A percentile compares a stretch with the other conserved stretches of the same genome.
phyloP scores from a whole-genome alignment of 2,113 vertebrate species.

The Excalfactoria chinensis region DNA sequence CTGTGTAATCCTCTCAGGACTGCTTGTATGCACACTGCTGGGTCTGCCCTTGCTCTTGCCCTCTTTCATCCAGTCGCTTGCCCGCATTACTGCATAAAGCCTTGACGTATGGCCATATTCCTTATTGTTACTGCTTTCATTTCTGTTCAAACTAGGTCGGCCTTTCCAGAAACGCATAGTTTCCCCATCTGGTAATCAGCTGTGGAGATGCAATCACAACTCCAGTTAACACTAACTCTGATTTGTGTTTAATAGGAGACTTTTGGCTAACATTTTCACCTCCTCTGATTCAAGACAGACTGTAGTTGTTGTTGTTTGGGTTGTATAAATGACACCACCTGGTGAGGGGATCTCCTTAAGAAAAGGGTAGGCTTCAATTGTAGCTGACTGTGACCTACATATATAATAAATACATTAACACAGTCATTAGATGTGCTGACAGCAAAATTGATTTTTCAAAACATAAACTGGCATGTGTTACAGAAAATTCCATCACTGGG shows the following conservation, averaged over 20 bases:
- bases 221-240: neutral
- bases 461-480: neutral
- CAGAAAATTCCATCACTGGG: neutral
- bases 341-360: fast-evolving
- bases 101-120: neutral
- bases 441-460: fast-evolving
- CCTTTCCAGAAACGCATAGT: constrained; percentile 1
- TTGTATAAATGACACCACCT: neutral
- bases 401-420: neutral
- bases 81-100: fast-evolving
- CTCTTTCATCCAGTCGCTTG: neutral
- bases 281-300: neutral
- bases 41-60: neutral
- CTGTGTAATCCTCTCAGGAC: neutral
- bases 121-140: neutral
- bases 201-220: neutral
- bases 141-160: neutral
- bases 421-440: neutral
- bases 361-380: neutral
- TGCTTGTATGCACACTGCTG: neutral
- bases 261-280: neutral
- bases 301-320: neutral
- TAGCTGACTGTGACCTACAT: neutral
- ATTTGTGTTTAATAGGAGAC: neutral
- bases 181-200: constrained; percentile 34